A percentile compares a stretch with the other conserved stretches of the same genome.
Conservation (phyloP, 2,113 vertebrate genomes). For the Genyomyrus donnyi region DNA sequence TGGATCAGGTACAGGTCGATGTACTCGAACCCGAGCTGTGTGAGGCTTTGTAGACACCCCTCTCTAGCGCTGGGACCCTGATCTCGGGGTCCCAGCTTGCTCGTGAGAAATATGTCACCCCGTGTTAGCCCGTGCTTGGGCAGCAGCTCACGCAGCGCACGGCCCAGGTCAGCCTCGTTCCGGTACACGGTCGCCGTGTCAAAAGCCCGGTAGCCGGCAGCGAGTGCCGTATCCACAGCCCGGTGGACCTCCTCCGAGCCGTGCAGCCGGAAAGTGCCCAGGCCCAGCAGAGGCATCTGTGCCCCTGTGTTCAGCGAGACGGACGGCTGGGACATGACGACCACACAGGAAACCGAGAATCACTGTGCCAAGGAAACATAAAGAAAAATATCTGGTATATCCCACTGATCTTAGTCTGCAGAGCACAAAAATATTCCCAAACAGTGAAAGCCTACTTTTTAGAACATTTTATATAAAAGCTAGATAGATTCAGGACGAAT, state of each 20-base stretch:
- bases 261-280: conserved; percentile 64
- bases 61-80: conserved; percentile 53
- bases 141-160: conserved; percentile 55
- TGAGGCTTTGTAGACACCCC: conserved; percentile 57
- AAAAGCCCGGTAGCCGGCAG: conserved; percentile 63
- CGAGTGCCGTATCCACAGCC: conserved; percentile 61
- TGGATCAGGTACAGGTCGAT: conserved; percentile 74
- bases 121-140: conserved; percentile 60
- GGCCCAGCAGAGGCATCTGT: conserved; percentile 67
- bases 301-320: conserved; percentile 58
- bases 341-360: not conserved
- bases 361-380: not conserved
- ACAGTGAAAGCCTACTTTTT: not conserved
- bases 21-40: conserved; percentile 58
- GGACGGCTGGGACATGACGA: conserved; percentile 24
- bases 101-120: conserved; percentile 65
- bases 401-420: not conserved
- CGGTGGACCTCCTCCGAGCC: conserved; percentile 41
- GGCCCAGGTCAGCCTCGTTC: conserved; percentile 63
- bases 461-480: not conserved
- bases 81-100: conserved; percentile 65
- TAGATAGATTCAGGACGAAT: not conserved
- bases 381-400: too few species aligned
- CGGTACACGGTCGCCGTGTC: conserved; percentile 69
- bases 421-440: not conserved